A percentile compares a stretch with the other conserved stretches of the same genome.
Evolutionary conservation across 2,888 invertebrate species (phyloP).

Genomic region (Lasioglossum calceatum): DNA sequence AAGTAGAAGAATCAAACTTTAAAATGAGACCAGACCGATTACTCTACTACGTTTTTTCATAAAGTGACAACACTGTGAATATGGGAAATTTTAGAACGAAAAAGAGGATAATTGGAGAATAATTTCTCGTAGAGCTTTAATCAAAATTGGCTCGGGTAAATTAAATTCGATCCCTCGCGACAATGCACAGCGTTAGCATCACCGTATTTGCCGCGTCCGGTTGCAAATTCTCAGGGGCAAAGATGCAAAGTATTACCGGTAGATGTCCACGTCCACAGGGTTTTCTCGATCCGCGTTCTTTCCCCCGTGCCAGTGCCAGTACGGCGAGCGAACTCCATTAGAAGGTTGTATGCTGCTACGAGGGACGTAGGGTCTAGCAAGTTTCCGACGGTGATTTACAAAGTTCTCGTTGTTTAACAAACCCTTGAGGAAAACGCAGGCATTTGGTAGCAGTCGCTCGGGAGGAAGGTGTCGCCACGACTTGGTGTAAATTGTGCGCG

Average conservation of each 20-base stretch:
- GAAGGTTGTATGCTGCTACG: conserved; percentile 6
- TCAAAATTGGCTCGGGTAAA: not conserved
- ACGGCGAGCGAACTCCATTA: not conserved
- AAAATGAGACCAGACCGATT: not conserved
- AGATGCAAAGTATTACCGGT: not conserved
- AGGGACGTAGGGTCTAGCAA: not conserved
- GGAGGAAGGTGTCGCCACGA: not conserved
- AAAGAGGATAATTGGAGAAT: not conserved
- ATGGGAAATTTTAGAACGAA: not conserved
- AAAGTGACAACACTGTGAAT: not conserved
- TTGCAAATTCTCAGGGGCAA: not conserved
- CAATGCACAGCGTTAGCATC: too few species aligned
- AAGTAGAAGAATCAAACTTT: not conserved
- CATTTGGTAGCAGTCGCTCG: not conserved
- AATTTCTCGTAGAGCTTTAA: not conserved
- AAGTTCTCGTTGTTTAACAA: not conserved
- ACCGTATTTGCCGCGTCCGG: not conserved
- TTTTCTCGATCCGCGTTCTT: not conserved
- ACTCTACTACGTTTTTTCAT: not conserved
- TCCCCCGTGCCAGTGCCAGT: not conserved
- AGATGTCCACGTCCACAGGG: not conserved
- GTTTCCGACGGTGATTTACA: not conserved
- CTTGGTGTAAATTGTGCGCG: conserved; percentile 56
- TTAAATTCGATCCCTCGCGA: not conserved
- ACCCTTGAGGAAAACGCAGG: not conserved